These are phyloP conservation scores for Hoplodrina ambigua DNA, from an alignment of 2,888 invertebrate species.

Conservation along the genomic window DNA sequence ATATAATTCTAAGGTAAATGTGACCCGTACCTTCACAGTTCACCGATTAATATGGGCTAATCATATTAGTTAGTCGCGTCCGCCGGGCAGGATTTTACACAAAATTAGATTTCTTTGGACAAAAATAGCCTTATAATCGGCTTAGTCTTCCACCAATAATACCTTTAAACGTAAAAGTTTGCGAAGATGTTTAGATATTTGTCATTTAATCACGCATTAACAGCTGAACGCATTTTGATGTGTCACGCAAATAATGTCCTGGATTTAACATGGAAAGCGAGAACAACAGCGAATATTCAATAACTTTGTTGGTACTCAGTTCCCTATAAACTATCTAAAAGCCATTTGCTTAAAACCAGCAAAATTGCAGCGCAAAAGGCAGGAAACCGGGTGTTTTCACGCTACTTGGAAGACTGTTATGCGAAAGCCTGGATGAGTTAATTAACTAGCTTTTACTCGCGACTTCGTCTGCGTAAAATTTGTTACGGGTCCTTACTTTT, in stretches of 20 bases:
- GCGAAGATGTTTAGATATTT: background rate
- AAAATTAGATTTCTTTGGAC: conserved; percentile 46
- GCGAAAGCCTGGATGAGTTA: background rate
- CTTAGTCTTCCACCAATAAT: background rate
- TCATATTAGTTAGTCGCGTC: conserved; percentile 38
- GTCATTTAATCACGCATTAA: background rate
- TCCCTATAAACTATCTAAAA: background rate
- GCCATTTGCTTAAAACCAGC: background rate
- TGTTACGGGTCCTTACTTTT: too few species aligned
- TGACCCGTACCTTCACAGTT: conserved; percentile 36
- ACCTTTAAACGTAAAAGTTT: too few species aligned
- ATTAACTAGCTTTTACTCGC: too few species aligned
- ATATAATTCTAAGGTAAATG: conserved; percentile 10
- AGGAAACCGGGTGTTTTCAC: background rate
- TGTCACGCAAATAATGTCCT: background rate
- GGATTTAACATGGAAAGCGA: background rate
- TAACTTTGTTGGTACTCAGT: background rate
- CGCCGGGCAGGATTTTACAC: conserved; percentile 49
- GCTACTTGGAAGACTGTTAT: background rate
- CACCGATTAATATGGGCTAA: conserved; percentile 34
- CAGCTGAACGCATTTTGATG: background rate
- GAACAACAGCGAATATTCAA: background rate
- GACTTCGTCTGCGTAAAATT: too few species aligned
- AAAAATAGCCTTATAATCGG: conserved; percentile 14
- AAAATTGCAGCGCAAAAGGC: background rate